Evolutionary conservation across 2,888 invertebrate genomes (phyloP).

Genomic region (Psylliodes chrysocephalus): DNA sequence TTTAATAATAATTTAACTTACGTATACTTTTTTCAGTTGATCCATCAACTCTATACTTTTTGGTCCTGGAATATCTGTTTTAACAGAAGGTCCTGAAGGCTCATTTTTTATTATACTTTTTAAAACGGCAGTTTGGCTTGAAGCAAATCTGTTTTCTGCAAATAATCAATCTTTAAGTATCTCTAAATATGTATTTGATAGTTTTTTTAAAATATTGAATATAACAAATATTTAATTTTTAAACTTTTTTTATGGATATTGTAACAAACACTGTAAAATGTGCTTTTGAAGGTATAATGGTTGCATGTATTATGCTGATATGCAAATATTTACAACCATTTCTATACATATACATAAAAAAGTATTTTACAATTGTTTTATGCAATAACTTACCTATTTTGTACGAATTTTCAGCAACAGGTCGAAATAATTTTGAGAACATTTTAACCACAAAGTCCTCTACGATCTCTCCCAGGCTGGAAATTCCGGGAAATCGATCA

Average conservation of each 20-base stretch:
- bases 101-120: conserved; percentile 63
- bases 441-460: conserved; percentile 18
- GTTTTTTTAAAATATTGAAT: too few species aligned
- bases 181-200: too few species aligned
- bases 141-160: conserved; percentile 33
- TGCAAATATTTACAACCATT: background rate
- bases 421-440: conserved; percentile 31
- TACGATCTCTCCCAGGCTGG: too few species aligned
- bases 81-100: conserved; percentile 71
- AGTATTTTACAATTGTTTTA: background rate
- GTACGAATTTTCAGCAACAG: conserved; percentile 1
- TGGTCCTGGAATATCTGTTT: conserved; percentile 78
- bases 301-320: background rate
- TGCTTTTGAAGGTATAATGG: too few species aligned
- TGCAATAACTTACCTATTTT: conserved; percentile 30
- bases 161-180: conserved; percentile 1
- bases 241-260: too few species aligned
- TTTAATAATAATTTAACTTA: conserved; percentile 56
- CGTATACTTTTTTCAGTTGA: conserved; percentile 74
- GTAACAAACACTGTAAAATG: too few species aligned
- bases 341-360: background rate
- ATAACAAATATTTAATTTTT: too few species aligned
- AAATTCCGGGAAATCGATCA: background rate
- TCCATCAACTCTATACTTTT: conserved; percentile 70
- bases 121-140: background rate